A percentile compares a stretch with the other conserved stretches of the same genome.
Conservation (phyloP, 1,140 invertebrate species). For the Euwallacea similis region DNA sequence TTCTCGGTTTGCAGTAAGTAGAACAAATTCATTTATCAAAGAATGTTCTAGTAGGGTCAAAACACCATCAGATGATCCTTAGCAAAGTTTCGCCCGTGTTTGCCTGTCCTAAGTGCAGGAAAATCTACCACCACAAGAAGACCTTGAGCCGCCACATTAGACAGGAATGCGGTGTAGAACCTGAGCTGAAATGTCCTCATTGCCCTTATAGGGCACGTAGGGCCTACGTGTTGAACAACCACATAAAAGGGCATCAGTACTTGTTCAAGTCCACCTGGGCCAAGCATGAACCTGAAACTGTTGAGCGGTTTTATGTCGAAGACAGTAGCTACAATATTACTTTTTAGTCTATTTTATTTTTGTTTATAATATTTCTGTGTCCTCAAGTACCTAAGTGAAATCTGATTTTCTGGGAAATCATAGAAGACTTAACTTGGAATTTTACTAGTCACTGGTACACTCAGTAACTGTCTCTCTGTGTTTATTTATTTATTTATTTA, state of each 20-base stretch:
- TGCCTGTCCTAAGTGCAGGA: slow-evolving; percentile 60
- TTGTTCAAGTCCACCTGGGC: slow-evolving; percentile 35
- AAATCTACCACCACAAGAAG: slow-evolving; percentile 60
- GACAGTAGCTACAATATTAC: slow-evolving; percentile 7
- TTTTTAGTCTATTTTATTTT: slow-evolving; percentile 7
- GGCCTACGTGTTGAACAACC: slow-evolving; percentile 47
- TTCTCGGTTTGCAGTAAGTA: background rate
- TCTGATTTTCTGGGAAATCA: background rate
- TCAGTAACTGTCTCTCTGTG: slow-evolving; percentile 11
- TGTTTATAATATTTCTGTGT: background rate
- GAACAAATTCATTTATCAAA: no score
- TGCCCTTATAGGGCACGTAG: slow-evolving; percentile 50
- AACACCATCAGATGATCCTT: background rate
- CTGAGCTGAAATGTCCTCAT: slow-evolving; percentile 60
- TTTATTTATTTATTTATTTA: slow-evolving; percentile 27
- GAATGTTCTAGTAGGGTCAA: no score
- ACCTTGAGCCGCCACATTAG: slow-evolving; percentile 61
- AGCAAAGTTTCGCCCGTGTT: slow-evolving; percentile 13
- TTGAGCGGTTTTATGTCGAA: slow-evolving; percentile 11
- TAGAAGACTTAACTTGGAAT: slow-evolving; percentile 17
- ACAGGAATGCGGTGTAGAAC: slow-evolving; percentile 61
- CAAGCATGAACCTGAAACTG: background rate
- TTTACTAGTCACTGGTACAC: slow-evolving; percentile 23
- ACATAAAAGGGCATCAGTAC: slow-evolving; percentile 47
- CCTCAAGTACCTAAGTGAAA: background rate